Base-by-base conservation (phyloP, 2,113 vertebrate genomes). In the Canis aureus region DNA sequence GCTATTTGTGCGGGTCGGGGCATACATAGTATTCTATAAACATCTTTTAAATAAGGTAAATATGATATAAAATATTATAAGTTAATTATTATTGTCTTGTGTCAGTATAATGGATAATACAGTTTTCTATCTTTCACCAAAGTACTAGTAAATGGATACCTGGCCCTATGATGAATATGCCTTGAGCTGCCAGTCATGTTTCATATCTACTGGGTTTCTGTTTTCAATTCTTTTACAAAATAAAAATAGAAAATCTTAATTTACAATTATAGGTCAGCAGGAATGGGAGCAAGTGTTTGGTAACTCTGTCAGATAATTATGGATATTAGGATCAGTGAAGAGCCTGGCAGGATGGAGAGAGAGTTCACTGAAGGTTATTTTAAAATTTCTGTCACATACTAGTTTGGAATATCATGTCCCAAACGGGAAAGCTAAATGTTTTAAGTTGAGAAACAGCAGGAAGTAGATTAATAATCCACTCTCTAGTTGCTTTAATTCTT, bases 211-310 rank as follows among this genome's bases (percentile, higher is more conserved):
- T 82, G 90, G 67, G 3, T 32, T 95, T 82, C 29, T 43, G 69
- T 74, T 94, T 57, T 88, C 88, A 57, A 59, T 69, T 81, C 80
- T 62, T 88, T 88, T 59, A n/a, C 3, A 79, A 91, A 89, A 82
- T 66, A 7, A 83, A 95, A 82, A 91, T 57, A 43, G 83, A 62
- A 93, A 89, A 67, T 62, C 6, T 8, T 67, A 51, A 80, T 74
- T 78, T 85, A 38, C 23, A 82, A 49, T 79, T 93, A 60, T n/a
- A 82, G 12, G 1, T 35, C 32, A 73, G 78, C 38, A 93, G 59
- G 95, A 96, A 81, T 57, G 27, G 11, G 55, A 89, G 32, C 20
- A 67, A 94, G 29, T 19, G 9, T 74, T 81, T 78, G 25, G 51
- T 69, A 66, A 76, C 8, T 89, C 60, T 59, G 7, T 89, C 82